Evolutionary conservation across 2,888 invertebrate genomes (phyloP).

Genomic region (Sipha maydis): DNA sequence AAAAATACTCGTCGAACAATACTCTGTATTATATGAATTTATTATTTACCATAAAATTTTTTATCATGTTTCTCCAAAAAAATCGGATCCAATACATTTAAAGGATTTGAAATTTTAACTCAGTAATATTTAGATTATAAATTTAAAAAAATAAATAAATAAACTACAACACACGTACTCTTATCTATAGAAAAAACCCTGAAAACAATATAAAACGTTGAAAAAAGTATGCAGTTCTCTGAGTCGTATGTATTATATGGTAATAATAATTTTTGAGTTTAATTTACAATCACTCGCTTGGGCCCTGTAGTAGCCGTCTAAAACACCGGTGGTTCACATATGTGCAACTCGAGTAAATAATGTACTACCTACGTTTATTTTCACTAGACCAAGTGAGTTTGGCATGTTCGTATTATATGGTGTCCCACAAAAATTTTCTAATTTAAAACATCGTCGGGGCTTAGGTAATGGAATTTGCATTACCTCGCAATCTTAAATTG

Average conservation of each 20-base stretch:
- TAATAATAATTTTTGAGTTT: neutral
- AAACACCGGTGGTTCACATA: neutral
- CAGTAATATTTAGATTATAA: neutral
- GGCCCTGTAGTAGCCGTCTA: neutral
- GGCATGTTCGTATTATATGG: neutral
- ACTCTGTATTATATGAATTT: too few species aligned
- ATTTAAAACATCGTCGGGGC: neutral
- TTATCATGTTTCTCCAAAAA: neutral
- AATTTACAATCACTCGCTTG: neutral
- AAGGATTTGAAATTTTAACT: neutral
- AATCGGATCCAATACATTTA: neutral
- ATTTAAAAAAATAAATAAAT: neutral
- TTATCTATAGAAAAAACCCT: too few species aligned
- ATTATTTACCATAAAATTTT: too few species aligned
- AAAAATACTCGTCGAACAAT: too few species aligned
- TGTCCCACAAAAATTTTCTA: neutral
- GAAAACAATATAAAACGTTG: neutral
- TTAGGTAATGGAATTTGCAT: neutral
- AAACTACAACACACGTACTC: too few species aligned
- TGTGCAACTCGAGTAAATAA: neutral
- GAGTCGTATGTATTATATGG: neutral
- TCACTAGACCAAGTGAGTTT: neutral
- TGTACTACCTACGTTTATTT: neutral
- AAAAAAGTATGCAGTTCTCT: neutral
- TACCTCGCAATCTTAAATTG: neutral